phyloP scores from a whole-genome alignment of 2,888 invertebrate species.

The Clunio marinus region DNA sequence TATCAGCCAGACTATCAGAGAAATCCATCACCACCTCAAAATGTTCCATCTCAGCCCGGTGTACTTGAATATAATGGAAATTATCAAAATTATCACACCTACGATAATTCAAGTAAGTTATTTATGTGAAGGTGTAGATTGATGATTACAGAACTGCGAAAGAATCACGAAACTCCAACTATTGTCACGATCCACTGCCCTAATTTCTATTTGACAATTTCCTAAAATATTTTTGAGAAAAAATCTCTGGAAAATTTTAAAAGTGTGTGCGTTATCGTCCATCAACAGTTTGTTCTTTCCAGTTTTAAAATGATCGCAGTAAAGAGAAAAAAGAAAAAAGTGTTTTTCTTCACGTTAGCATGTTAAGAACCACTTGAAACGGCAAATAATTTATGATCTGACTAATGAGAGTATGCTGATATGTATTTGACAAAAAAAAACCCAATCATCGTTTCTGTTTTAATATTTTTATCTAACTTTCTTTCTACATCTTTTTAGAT shows the following conservation, averaged over 20 bases:
- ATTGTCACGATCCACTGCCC: neutral
- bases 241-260: neutral
- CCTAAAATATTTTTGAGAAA: neutral
- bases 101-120: conserved; percentile 14
- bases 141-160: too few relatives aligned
- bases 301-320: too few relatives aligned
- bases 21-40: conserved; percentile 30
- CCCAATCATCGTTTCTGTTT: too few relatives aligned
- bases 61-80: conserved; percentile 10
- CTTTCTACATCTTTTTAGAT: conserved; percentile 13
- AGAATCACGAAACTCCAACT: too few relatives aligned
- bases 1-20: conserved; percentile 25
- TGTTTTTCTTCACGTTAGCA: neutral
- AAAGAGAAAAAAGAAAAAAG: neutral
- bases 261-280: conserved; percentile 7
- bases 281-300: conserved; percentile 3
- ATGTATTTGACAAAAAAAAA: conserved; percentile 29
- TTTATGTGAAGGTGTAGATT: too few relatives aligned
- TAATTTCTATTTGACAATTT: neutral
- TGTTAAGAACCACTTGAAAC: conserved; percentile 27
- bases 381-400: conserved; percentile 28
- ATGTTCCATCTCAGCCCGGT: neutral
- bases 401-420: conserved; percentile 36
- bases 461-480: conserved; percentile 16
- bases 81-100: conserved; percentile 20